Evolutionary conservation across 1,140 invertebrate species (phyloP).

Genomic region (Rhagoletis pomonella): DNA sequence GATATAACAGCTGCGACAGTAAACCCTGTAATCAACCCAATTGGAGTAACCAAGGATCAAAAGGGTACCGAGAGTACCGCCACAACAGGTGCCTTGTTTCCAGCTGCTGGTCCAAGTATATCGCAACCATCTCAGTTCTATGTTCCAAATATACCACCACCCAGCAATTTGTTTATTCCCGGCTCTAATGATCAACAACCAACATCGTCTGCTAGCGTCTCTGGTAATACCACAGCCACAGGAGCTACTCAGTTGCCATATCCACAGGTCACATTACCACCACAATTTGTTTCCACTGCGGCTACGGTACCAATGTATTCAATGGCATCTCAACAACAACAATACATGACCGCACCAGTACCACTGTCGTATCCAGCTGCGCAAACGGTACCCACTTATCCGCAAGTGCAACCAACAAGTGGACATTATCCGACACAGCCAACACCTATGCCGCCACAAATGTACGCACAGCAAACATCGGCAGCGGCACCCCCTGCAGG

Average conservation of each 20-base stretch:
- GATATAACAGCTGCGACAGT: background rate
- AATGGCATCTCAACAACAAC: slow-evolving; percentile 60
- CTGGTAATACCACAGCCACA: background rate
- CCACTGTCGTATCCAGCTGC: slow-evolving; percentile 67
- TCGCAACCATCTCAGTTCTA: background rate
- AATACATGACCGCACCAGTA: slow-evolving; percentile 69
- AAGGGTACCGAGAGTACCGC: background rate
- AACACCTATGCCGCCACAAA: slow-evolving; percentile 70
- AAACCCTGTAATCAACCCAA: slow-evolving; percentile 5
- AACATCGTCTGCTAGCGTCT: slow-evolving; percentile 26
- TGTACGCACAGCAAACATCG: slow-evolving; percentile 58
- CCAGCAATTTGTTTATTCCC: slow-evolving; percentile 55
- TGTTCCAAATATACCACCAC: slow-evolving; percentile 55
- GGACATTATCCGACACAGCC: slow-evolving; percentile 68
- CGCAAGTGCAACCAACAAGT: slow-evolving; percentile 71
- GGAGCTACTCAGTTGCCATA: slow-evolving; percentile 64
- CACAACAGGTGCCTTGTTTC: background rate
- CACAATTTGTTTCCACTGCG: slow-evolving; percentile 55
- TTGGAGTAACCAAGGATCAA: slow-evolving; percentile 27
- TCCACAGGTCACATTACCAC: slow-evolving; percentile 65
- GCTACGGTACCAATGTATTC: slow-evolving; percentile 58
- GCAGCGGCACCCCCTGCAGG: background rate
- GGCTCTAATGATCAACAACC: slow-evolving; percentile 60
- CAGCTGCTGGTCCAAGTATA: background rate
- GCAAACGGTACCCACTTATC: slow-evolving; percentile 71